Evolutionary conservation across 2,888 invertebrate species (phyloP), one percentile per base, ranked within the genome.

Genomic region (Drosophila nr. medialis): DNA sequence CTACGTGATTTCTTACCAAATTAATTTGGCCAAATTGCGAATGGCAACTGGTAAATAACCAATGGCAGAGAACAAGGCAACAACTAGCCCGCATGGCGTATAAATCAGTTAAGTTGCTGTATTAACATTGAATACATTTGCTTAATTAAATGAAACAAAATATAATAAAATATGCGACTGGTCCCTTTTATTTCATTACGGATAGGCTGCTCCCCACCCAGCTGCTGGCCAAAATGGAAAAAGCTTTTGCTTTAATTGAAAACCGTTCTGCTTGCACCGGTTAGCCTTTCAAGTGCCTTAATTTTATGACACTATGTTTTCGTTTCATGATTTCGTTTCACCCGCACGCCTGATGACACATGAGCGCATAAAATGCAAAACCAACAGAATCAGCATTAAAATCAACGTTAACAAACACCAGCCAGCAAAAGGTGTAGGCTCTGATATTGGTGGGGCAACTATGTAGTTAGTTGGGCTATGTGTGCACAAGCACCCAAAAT

Each of bases 1-100:
- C 91, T 91, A 91, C 91, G 91, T 91, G 91, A 91, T 91, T 91
- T 91, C 91, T 90, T 91, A 90, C 90, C 88, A 90, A 91, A 91
- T 91, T 91, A 91, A 90, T 91, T 91, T 91, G 84, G 77, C 80
- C 83, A 90, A 91, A 91, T 90, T 91, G 87, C 90, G 60, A 79
- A 75, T 65, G 69, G 77, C 38, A 50, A 72, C 55, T 55, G 64
- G 70, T 15, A 59, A 62, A 80, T 67, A 77, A 56, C 50, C 54
- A 68, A 67, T 53, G 68, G 60, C 63, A 58, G 55, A 38, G 70
- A 56, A 56, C 54, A 68, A 63, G 30, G 8, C 60, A 53, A 49
- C 58, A 63, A 55, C 50, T 54, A 45, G 51, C 21, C 49, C 48
- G 50, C 63, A 40, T 18, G 21, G 55, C 66, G 38, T 66, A 86